A percentile compares a stretch with the other conserved stretches of the same genome.
Evolutionary conservation across 1,140 invertebrate species (phyloP).

Genomic region (Drosophila nebulosa): DNA sequence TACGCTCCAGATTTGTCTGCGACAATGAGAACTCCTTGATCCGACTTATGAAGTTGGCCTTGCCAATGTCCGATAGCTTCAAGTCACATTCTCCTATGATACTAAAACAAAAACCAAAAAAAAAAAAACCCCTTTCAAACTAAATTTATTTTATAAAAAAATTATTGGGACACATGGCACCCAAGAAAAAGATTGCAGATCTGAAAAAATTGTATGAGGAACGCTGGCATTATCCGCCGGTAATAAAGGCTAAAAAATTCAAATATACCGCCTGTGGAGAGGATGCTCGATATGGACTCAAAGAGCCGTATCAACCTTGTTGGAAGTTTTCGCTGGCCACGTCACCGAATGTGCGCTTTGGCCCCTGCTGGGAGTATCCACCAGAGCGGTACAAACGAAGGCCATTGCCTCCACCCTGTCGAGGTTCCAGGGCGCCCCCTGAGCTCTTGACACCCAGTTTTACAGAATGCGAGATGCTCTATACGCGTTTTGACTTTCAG

Average conservation of each 20-base stretch:
- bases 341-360: slow-evolving; percentile 13
- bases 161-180: slow-evolving; percentile 12
- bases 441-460: slow-evolving; percentile 37
- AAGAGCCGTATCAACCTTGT: slow-evolving; percentile 22
- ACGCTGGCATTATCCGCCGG: slow-evolving; percentile 49
- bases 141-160: slow-evolving; percentile 8
- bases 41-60: slow-evolving; percentile 80
- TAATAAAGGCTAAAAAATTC: background rate
- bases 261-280: slow-evolving; percentile 31
- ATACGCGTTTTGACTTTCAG: slow-evolving; percentile 45
- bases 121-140: slow-evolving; percentile 13
- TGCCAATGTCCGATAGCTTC: slow-evolving; percentile 82
- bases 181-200: slow-evolving; percentile 12
- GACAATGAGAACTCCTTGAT: slow-evolving; percentile 71
- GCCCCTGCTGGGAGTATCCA: slow-evolving; percentile 64
- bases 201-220: slow-evolving; percentile 33
- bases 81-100: slow-evolving; percentile 81
- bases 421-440: slow-evolving; percentile 29
- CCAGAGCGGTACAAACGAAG: slow-evolving; percentile 44
- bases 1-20: slow-evolving; percentile 34
- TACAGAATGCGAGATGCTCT: slow-evolving; percentile 31
- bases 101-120: slow-evolving; percentile 36
- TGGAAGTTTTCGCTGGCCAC: slow-evolving; percentile 36
- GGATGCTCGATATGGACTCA: slow-evolving; percentile 7
- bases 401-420: slow-evolving; percentile 46